Percentiles rank a stretch among this genome's conserved stretches.
Conservation (phyloP, 2,888 invertebrate genomes). For the Heliconius cydno region DNA sequence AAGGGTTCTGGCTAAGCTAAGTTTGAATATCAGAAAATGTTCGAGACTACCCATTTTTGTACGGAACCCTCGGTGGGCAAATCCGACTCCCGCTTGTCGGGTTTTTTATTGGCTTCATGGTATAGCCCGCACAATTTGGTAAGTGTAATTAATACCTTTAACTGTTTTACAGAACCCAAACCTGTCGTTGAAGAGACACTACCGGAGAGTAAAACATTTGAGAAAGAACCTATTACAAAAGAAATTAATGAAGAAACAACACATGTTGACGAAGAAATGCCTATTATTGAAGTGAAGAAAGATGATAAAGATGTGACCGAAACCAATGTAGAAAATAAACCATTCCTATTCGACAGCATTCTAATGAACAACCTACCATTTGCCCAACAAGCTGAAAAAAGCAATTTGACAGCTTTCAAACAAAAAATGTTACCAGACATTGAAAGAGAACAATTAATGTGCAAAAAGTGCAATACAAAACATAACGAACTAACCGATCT, state of each 20-base stretch:
- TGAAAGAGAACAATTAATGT: constrained; percentile 70
- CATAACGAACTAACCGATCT: constrained; percentile 80
- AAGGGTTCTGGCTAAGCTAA: no score
- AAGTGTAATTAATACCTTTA: constrained; percentile 21
- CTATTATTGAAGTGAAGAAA: constrained; percentile 35
- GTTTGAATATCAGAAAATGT: no score
- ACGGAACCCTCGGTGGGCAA: no score
- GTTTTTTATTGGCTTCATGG: no score
- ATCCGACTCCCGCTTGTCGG: no score
- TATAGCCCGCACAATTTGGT: neutral
- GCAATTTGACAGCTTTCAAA: constrained; percentile 69
- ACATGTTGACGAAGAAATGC: constrained; percentile 43
- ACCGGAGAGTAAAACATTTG: constrained; percentile 11
- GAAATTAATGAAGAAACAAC: constrained; percentile 21
- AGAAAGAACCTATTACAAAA: constrained; percentile 13
- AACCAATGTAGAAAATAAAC: constrained; percentile 35
- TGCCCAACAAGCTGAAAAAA: constrained; percentile 70
- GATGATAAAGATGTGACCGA: constrained; percentile 38
- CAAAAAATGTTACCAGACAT: constrained; percentile 70
- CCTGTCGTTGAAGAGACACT: constrained; percentile 30
- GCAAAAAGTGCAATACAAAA: constrained; percentile 80
- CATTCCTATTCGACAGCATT: constrained; percentile 44
- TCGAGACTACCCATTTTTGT: no score
- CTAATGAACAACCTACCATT: constrained; percentile 62
- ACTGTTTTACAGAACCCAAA: constrained; percentile 39